These are phyloP conservation scores for Gallinago undulata DNA, from an alignment of 2,113 vertebrate species.

Conservation along the genomic window DNA sequence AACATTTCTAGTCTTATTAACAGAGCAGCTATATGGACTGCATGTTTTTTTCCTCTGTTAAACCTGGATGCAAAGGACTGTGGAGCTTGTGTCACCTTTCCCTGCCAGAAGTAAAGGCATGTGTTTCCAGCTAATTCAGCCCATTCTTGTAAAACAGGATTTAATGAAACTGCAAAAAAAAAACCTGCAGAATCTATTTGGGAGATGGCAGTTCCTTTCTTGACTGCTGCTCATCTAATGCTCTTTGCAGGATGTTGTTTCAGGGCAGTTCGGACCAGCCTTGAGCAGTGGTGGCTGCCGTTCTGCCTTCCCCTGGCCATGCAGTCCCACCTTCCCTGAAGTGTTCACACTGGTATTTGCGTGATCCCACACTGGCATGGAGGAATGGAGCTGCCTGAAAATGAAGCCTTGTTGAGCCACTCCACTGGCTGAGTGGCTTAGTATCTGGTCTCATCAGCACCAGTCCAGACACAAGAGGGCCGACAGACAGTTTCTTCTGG, in stretches of 20 bases:
- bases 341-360: background rate
- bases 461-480: background rate
- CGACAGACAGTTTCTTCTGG: background rate
- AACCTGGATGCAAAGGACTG: background rate
- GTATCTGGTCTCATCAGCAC: background rate
- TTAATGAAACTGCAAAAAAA: background rate
- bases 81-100: background rate
- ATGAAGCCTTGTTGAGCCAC: background rate
- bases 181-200: background rate
- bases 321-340: background rate
- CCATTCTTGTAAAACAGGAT: background rate
- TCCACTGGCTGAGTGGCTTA: background rate
- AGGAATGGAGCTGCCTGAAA: background rate
- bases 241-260: background rate
- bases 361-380: background rate
- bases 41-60: background rate
- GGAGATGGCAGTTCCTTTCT: background rate
- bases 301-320: background rate
- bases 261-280: background rate
- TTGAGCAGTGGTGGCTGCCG: background rate
- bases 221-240: background rate
- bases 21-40: background rate
- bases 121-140: background rate
- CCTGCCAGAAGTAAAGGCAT: background rate
- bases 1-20: background rate